Conservation (phyloP, 2,113 vertebrate genomes). For the Hyperopisus bebe region DNA sequence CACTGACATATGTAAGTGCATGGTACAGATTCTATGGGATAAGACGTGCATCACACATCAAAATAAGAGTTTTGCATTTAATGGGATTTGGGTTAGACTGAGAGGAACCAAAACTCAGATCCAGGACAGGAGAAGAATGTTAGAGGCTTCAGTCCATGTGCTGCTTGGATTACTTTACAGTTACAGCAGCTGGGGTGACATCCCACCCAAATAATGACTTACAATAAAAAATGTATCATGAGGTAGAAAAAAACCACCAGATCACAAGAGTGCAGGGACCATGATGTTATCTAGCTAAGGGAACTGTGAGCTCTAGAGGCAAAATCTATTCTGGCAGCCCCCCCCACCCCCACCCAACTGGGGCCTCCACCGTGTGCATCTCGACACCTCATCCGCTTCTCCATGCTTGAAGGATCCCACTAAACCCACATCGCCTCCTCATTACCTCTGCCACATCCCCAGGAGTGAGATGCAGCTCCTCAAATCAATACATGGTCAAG, state of each 20-base stretch:
- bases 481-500: neutral
- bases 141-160: neutral
- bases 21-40: neutral
- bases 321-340: neutral
- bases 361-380: neutral
- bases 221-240: neutral
- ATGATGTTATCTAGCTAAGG: neutral
- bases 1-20: neutral
- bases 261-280: neutral
- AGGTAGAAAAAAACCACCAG: neutral
- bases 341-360: neutral
- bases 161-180: neutral
- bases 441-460: neutral
- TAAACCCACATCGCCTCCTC: neutral
- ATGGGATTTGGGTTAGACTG: neutral
- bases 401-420: neutral
- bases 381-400: neutral
- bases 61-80: neutral
- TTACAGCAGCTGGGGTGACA: neutral
- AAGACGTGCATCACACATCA: neutral
- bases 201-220: neutral
- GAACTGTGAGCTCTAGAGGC: neutral
- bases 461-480: neutral
- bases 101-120: neutral
- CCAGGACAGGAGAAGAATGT: neutral